These are phyloP conservation scores for Etheostoma nigrum DNA, from an alignment of 2,797 vertebrate genomes.

Conservation along the genomic window DNA sequence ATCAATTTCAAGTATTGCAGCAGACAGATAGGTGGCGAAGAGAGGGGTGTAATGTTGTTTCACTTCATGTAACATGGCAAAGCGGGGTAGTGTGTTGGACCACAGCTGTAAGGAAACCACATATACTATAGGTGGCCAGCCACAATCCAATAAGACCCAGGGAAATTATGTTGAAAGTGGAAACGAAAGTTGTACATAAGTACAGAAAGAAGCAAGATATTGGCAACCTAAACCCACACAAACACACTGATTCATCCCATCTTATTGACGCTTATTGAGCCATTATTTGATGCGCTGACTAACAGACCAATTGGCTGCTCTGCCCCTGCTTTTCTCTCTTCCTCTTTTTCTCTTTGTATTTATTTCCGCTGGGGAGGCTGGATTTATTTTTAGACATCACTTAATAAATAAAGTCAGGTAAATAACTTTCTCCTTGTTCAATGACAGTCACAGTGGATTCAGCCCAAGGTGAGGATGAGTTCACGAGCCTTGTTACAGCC, in stretches of 20 bases:
- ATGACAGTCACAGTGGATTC: conserved; percentile 33
- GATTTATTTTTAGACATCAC: conserved; percentile 52
- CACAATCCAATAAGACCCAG: conserved; percentile 13
- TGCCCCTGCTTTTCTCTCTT: not conserved
- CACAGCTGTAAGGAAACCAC: conserved; percentile 40
- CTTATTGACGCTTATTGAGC: not conserved
- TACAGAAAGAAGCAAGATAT: not conserved
- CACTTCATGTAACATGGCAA: conserved; percentile 12
- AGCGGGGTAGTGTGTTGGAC: conserved; percentile 4
- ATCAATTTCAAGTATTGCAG: conserved; percentile 36
- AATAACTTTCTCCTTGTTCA: conserved; percentile 36
- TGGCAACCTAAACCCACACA: conserved; percentile 2
- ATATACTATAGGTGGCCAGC: conserved; percentile 12
- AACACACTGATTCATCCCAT: conserved; percentile 9
- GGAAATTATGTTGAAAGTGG: not conserved
- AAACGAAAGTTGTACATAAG: not conserved
- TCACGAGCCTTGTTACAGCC: conserved; percentile 26
- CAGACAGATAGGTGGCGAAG: conserved; percentile 26
- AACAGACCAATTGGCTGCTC: conserved; percentile 25
- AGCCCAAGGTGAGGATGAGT: conserved; percentile 53
- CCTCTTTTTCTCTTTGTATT: conserved; percentile 24
- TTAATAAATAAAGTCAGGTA: conserved; percentile 49
- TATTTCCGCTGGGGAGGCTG: conserved; percentile 5
- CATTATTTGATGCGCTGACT: conserved; percentile 14
- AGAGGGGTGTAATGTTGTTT: conserved; percentile 9